Evolutionary conservation across 2,113 vertebrate species (phyloP).

Genomic region (Vulpes vulpes): DNA sequence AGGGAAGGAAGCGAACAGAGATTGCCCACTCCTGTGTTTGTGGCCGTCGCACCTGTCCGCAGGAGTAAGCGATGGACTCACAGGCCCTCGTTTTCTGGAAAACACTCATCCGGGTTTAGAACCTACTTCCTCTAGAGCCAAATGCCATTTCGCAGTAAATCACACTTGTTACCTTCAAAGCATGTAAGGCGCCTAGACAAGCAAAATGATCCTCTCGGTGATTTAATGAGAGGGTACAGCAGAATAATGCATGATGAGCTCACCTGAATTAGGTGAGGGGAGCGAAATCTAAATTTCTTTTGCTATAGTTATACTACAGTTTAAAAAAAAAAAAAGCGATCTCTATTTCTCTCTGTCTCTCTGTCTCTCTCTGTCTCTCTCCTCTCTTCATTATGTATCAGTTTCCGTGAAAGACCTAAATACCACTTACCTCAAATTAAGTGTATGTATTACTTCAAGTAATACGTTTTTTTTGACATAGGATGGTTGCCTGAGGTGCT

Average conservation of each 20-base stretch:
- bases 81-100: slow-evolving; percentile 73
- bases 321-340: slow-evolving; percentile 62
- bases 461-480: slow-evolving; percentile 88
- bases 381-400: slow-evolving; percentile 78
- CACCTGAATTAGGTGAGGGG: slow-evolving; percentile 78
- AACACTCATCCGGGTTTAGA: slow-evolving; percentile 49
- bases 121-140: slow-evolving; percentile 80
- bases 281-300: slow-evolving; percentile 70
- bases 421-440: slow-evolving; percentile 93
- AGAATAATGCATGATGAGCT: slow-evolving; percentile 68
- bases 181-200: slow-evolving; percentile 62
- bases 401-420: slow-evolving; percentile 86
- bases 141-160: slow-evolving; percentile 73
- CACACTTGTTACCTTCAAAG: slow-evolving; percentile 65
- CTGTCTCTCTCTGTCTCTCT: not conserved
- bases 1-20: slow-evolving; percentile 87
- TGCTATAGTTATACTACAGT: slow-evolving; percentile 51
- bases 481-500: slow-evolving; percentile 86
- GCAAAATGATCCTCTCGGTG: slow-evolving; percentile 72
- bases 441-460: slow-evolving; percentile 87
- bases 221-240: slow-evolving; percentile 82
- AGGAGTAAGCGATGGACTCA: slow-evolving; percentile 76
- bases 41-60: slow-evolving; percentile 80
- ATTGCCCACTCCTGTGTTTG: slow-evolving; percentile 77
- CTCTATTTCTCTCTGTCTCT: no score